Evolutionary conservation across 2,113 vertebrate genomes (phyloP).

Genomic region (Xenotilapia longispinis): DNA sequence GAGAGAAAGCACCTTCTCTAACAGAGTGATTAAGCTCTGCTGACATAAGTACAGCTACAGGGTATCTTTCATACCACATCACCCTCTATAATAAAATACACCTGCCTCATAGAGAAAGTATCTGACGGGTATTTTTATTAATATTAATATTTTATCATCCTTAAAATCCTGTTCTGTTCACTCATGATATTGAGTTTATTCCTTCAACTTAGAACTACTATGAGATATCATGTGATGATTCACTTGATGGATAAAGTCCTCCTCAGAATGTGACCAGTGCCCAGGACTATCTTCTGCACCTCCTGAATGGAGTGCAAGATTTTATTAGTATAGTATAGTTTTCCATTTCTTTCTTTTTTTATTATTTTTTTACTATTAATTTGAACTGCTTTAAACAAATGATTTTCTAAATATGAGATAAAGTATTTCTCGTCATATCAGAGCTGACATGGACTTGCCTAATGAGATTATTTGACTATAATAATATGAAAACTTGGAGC

Average conservation of each 20-base stretch:
- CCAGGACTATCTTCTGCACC: background rate
- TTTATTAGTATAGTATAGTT: background rate
- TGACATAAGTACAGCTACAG: background rate
- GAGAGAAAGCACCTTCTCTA: background rate
- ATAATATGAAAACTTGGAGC: background rate
- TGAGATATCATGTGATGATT: background rate
- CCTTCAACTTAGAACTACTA: background rate
- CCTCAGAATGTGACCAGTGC: background rate
- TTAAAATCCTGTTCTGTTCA: background rate
- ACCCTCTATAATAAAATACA: background rate
- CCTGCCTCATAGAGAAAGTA: background rate
- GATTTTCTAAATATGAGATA: background rate
- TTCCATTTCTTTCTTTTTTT: background rate
- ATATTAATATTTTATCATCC: background rate
- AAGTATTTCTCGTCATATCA: background rate
- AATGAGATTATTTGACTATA: background rate
- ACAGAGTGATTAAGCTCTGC: background rate
- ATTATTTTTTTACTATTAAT: background rate
- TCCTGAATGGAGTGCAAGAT: background rate
- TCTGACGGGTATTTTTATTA: background rate
- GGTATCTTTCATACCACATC: background rate
- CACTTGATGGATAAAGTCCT: background rate
- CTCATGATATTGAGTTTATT: background rate
- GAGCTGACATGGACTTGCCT: background rate
- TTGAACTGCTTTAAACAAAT: background rate